Base-by-base conservation (phyloP, 2,113 vertebrate species). In the Caranx ignobilis region DNA sequence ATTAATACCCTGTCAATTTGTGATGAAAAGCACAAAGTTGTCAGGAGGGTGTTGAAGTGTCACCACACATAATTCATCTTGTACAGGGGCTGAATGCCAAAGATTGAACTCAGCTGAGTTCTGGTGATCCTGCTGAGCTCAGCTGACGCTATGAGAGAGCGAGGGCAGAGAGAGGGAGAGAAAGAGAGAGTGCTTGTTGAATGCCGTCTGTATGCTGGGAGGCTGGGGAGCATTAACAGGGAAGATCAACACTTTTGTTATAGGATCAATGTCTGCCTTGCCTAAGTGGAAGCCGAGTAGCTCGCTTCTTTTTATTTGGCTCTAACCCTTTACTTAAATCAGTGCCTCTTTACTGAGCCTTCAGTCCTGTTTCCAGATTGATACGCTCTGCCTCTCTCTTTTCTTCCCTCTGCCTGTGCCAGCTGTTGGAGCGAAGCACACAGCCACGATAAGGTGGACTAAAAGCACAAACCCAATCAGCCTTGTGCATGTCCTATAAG, bases 61-160 rank as follows among this genome's bases (percentile, higher is more conserved):
- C 72, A 13, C 55, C 16, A 43, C 78, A 62, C 64, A 72, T 77
- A 52, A 77, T 71, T 81, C 61, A 75, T 65, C 63, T 67, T 50
- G 4, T 21, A 55, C 52, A 0, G 57, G 4, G 4, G 66, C 71
- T 13, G 57, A 70, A 79, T 3, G 74, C 75, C 82, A 84, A 66
- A 76, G 57, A 35, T 2, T 63, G 68, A 82, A 41, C 41, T 83
- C 50, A 10, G 1, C 39, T 31, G 15, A 77, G 82, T 75, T 66
- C 60, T 83, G 74, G 39, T 63, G 66, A 87, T 86, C 83, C 62
- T 47, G 81, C 84, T 85, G 81, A 82, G 77, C 84, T 85, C 81
- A 83, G 84, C 78, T 77, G 81, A 74, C 81, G 52, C 77, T 37
- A 13, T 62, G 68, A 79, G 63, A 62, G 69, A 73, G 54, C 73